These are phyloP conservation scores for Acronicta leporina DNA, from an alignment of 2,888 invertebrate species.

Conservation along the genomic window DNA sequence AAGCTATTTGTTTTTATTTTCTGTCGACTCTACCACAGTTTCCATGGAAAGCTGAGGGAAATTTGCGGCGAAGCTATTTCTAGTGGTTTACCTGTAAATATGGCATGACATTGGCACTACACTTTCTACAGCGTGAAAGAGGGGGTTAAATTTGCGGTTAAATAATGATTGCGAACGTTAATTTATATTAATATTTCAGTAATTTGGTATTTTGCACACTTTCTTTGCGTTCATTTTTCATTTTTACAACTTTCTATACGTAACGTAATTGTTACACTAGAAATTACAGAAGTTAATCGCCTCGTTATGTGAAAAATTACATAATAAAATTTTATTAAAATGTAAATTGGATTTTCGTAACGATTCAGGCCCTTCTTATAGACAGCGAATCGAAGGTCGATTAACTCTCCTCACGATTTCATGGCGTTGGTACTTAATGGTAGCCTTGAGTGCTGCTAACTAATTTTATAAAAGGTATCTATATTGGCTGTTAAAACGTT, in stretches of 20 bases:
- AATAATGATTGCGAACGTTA: background rate
- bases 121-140: conserved; percentile 25
- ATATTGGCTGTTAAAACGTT: background rate
- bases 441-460: conserved; percentile 24
- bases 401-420: conserved; percentile 50
- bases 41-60: conserved; percentile 56
- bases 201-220: background rate
- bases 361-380: conserved; percentile 33
- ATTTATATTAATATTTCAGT: background rate
- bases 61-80: conserved; percentile 35
- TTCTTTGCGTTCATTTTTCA: too few species aligned
- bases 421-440: conserved; percentile 42
- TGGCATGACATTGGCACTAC: conserved; percentile 39
- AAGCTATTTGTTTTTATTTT: conserved; percentile 50
- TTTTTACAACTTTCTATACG: too few species aligned
- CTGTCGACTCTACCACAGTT: conserved; percentile 45
- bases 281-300: background rate
- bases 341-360: conserved; percentile 23
- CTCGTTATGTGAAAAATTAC: background rate
- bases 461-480: conserved; percentile 44
- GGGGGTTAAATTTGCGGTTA: background rate
- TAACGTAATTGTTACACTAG: background rate
- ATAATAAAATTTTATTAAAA: conserved; percentile 14
- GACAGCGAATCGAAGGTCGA: conserved; percentile 48
- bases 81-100: conserved; percentile 23